Evolutionary conservation across 2,888 invertebrate species (phyloP), one percentile per base, ranked within the genome.

Genomic region (Biston betularia): DNA sequence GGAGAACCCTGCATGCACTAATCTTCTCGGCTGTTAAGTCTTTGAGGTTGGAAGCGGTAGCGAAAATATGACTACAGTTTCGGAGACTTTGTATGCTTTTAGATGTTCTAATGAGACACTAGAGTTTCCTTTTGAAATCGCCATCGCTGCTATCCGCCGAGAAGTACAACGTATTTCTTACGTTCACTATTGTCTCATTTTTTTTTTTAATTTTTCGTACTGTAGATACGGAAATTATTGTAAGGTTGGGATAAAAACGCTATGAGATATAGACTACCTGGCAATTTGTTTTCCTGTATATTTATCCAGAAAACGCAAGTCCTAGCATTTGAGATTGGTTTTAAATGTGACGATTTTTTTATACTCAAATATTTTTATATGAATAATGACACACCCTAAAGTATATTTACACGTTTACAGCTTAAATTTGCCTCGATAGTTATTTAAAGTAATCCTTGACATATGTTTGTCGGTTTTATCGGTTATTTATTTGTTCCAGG

Each of bases 331-430:
- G 40, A 62, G 42, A 33, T 24, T 24, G 35, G 49, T 59, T 50
- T 61, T 5, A 14, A 33, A 54, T 24, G 42, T 42, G 42, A 55
- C 48, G 46, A 34, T 62, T 46, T 12, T n/a, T 6, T n/a, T 24
- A 54, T n/a, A 48, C 63, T 62, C 42, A 64, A 61, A 40, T 63
- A 61, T 63, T 60, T 63, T 63, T 60, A 53, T 65, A 63, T 65
- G 55, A 65, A 24, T 24, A 24, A 24, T 24, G 24, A 24, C 24
- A 24, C 24, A 24, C 24, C 24, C 24, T 24, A 3, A 24, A 24
- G 24, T 24, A 24, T 24, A 24, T 24, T 61, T 53, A 66, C 63
- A 60, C 61, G 6, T 38, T 8, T 53, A 52, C 49, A 34, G 46
- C 55, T 60, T 48, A n/a, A 44, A 68, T 54, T 53, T 14, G 15